Evolutionary conservation across 2,888 invertebrate species (phyloP), one percentile per base, ranked within the genome.

Genomic region (Trissonchulus latispiculum): DNA sequence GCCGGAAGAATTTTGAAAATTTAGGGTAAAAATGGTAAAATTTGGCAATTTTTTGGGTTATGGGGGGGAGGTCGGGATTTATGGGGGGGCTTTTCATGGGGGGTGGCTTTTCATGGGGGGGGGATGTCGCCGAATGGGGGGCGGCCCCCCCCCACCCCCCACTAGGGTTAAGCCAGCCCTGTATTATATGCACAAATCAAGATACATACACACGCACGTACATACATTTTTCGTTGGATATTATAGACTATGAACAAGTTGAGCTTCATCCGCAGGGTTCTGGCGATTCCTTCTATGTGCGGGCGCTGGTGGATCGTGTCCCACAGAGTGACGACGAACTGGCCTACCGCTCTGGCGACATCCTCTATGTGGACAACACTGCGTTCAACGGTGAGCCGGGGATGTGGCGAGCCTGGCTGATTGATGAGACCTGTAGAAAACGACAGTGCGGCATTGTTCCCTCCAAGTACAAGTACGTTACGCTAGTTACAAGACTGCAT

Each of bases 291-390:
- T 91, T 97, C 82, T 96, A 94, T 86, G 91, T 96, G 72, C 90
- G 95, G 77, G 93, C 94, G 36, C 90, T 95, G 80, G 95, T 95
- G 86, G 95, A 96, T 84, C 82, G 85, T 62, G 79, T 81, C 29
- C 89, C 92, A 61, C 90, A 90, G 73, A 81, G 77, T 36, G 83
- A 82, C 28, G 84, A 84, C 73, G 92, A 94, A 77, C 87, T 97
- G 73, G 89, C 91, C 82, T 95, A 97, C 84, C 88, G 90, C 73
- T 93, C 92, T 81, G 93, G 93, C 83, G 93, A 94, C 83, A 91
- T 95, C 73, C 86, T 97, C 33, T 95, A 92, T 81, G 93, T 97
- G 0, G 96, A 97, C 84, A 95, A 95, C 82, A 96, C 96, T 0
- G 89, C 96, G 88, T 93, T 92, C 83, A 92, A 94, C 83, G 94